Base-by-base conservation (phyloP, 2,888 invertebrate genomes). In the Cerceris rybyensis region DNA sequence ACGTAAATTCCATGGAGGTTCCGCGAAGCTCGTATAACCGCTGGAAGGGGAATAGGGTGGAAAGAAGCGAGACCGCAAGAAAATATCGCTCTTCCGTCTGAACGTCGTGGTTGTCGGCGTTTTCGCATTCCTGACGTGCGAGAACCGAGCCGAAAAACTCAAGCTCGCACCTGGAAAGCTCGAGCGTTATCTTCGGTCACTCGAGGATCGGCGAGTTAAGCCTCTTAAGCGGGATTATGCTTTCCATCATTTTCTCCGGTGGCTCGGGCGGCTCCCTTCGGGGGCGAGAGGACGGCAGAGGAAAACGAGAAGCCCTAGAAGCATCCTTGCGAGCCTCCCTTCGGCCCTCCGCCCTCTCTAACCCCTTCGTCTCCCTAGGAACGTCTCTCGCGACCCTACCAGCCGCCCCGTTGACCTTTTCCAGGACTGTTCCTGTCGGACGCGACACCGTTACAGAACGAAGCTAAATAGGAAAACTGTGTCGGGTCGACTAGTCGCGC, bases 141-240 rank as follows among this genome's bases (percentile, higher is more conserved):
- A 11, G 46, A 46, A 46, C 9, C 46, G 46, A 6, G 2, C 46
- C 9, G 46, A 46, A 46, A 46, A 46, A 46, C 9, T 46, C 9
- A 11, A 46, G 8, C 70, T 70, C 60, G 73, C 82, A 78, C 73
- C 75, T 81, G 71, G 55, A 70, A 78, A 67, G 75, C 77, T 75
- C 75, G 54, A 50, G 69, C 82, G 79, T 86, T 81, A 82, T 87
- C 86, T 78, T 74, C 75, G 80, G 80, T 78, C 82, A 83, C 80
- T 79, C 85, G 81, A 82, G 84, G 76, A 85, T 84, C 80, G 81
- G 74, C 64, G 80, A 81, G 86, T 83, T 86, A 87, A 88, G 81
- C 86, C 79, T 86, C 85, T 88, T 85, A 85, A 82, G 82, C 75
- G 79, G 83, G 85, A 87, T 88, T 86, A 88, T 80, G 85, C 83